A percentile compares a stretch with the other conserved stretches of the same genome.
These are phyloP conservation scores for Podarcis raffonei DNA, from an alignment of 2,113 vertebrate genomes.

Conservation along the genomic window DNA sequence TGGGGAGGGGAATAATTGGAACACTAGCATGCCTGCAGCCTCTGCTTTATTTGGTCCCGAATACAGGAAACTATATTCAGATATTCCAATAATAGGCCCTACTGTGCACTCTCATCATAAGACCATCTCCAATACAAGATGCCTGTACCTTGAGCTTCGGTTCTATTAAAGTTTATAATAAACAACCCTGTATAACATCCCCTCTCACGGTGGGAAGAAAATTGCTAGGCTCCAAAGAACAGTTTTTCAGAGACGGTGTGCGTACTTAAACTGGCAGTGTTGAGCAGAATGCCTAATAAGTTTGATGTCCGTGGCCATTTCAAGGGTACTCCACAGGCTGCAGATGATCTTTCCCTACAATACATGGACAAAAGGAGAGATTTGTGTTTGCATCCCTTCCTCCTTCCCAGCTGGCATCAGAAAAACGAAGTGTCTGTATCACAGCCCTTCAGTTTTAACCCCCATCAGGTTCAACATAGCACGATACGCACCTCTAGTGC, in stretches of 20 bases:
- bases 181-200: constrained; percentile 45
- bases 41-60: constrained; percentile 20
- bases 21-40: background rate
- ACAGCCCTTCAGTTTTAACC: constrained; percentile 45
- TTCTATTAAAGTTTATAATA: constrained; percentile 35
- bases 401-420: constrained; percentile 40
- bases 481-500: background rate
- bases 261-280: constrained; percentile 6
- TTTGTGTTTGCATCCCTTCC: constrained; percentile 11
- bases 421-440: constrained; percentile 40
- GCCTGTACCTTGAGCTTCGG: constrained; percentile 26
- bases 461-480: constrained; percentile 38
- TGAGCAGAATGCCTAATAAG: constrained; percentile 22
- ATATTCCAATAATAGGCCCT: constrained; percentile 10
- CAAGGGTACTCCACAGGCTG: constrained; percentile 39
- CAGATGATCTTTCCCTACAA: constrained; percentile 35
- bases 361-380: constrained; percentile 50
- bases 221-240: constrained; percentile 36
- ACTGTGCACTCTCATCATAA: background rate
- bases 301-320: constrained; percentile 40
- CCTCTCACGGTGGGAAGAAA: constrained; percentile 29
- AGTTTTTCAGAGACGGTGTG: constrained; percentile 26
- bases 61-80: background rate
- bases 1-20: background rate
- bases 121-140: background rate